Evolutionary conservation across 2,113 vertebrate species (phyloP).

Genomic region (Cynoglossus semilaevis): DNA sequence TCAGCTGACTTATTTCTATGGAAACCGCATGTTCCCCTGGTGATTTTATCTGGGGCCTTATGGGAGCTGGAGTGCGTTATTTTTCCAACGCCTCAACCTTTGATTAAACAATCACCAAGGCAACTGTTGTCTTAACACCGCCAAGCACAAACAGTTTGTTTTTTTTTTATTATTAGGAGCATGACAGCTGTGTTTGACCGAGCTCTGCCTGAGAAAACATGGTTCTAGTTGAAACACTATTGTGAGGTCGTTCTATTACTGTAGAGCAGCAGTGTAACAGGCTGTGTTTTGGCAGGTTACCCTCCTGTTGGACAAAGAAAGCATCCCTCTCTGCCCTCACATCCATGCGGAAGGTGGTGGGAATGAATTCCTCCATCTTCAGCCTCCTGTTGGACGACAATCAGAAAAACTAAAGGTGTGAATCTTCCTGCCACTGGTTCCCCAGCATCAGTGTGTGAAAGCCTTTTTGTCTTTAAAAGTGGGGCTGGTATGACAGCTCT

Average conservation of each 20-base stretch:
- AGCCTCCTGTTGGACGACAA: constrained; percentile 66
- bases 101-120: constrained; percentile 58
- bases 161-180: constrained; percentile 13
- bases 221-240: constrained; percentile 31
- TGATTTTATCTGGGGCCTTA: constrained; percentile 66
- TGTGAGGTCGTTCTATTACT: constrained; percentile 1
- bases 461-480: no score
- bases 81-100: constrained; percentile 52
- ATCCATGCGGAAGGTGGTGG: constrained; percentile 84
- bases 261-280: background rate
- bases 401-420: background rate
- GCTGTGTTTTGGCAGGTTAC: constrained; percentile 59
- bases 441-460: no score
- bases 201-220: constrained; percentile 3
- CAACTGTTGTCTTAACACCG: constrained; percentile 43
- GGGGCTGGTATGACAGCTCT: no score
- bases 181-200: constrained; percentile 11
- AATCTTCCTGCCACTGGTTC: background rate
- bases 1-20: constrained; percentile 62
- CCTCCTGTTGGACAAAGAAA: constrained; percentile 79
- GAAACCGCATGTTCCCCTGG: constrained; percentile 63
- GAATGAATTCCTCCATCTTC: constrained; percentile 87
- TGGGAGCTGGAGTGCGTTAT: constrained; percentile 62
- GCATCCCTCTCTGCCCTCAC: constrained; percentile 78
- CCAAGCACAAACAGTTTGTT: constrained; percentile 19